Evolutionary conservation across 2,797 vertebrate species (phyloP), one percentile per base, ranked within the genome.

Genomic region (Pipistrellus kuhlii): DNA sequence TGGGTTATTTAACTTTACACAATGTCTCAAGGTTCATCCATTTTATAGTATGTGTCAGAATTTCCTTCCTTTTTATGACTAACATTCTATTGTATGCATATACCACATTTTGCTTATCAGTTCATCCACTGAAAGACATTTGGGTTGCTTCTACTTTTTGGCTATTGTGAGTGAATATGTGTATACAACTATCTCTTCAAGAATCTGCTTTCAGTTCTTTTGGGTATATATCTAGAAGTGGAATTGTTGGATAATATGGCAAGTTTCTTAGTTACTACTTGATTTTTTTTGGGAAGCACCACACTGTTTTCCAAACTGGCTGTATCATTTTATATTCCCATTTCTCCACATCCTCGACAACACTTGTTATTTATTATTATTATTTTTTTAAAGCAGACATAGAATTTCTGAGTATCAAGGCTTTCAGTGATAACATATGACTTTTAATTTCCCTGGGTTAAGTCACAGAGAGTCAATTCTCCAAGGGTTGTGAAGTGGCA

Each of bases 391-490:
- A 20, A 9, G 35, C 46, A 25, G 30, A 88, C 85, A 53, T 81
- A 35, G 17, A 66, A 38, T 88, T 85, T 57, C 17, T 94, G 44
- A 20, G 6, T n/a, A 30, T 75, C 25, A 32, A 46, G 17, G 12
- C 55, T 94, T 88, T 93, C 8, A 51, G 41, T 27, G 66, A 38
- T 84, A 66, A 81, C 71, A 21, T 66, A 81, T 0, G 18, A 4
- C 30, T 78, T 93, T 90, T 20, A 69, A 66, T 90, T 94, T 78
- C 7, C 5, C 30, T 66, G 48, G 35, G 32, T 59, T 85, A 85
- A 88, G 27, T 66, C 10, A 88, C 57, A 90, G 55, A 51, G 18
- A 51, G 18, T 53, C 59, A 57, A 41, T 84, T 83, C 38, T 90
- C n/a, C 30, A 68, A 88, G 35, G 30, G 27, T 55, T 88, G 18